Conservation (phyloP, 2,888 invertebrate species). For the Drosophila flavopinicola region DNA sequence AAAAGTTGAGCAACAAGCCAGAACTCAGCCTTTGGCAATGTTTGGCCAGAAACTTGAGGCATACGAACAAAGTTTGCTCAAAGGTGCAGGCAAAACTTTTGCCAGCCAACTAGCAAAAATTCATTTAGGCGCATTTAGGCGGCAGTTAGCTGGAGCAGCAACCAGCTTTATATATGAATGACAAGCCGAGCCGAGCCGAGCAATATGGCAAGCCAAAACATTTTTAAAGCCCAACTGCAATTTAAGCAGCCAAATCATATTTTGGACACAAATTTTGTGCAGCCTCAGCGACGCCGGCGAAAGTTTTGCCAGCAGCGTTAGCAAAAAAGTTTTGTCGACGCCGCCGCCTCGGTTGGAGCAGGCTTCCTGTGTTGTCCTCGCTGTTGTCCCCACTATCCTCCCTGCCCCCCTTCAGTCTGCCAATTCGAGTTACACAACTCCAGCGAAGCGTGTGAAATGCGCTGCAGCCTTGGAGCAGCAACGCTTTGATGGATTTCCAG, state of each 20-base stretch:
- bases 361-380: constrained; percentile 47
- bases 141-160: constrained; percentile 36
- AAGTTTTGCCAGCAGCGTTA: constrained; percentile 68
- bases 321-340: constrained; percentile 60
- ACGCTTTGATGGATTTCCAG: constrained; percentile 66
- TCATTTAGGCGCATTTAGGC: constrained; percentile 78
- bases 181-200: constrained; percentile 7
- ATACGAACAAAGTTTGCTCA: constrained; percentile 56
- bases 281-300: constrained; percentile 64
- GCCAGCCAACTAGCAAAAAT: constrained; percentile 69
- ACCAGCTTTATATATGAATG: constrained; percentile 14
- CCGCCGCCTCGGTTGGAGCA: constrained; percentile 29
- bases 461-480: constrained; percentile 60
- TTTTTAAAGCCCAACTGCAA: constrained; percentile 60
- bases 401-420: constrained; percentile 49
- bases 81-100: constrained; percentile 73
- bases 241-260: constrained; percentile 69
- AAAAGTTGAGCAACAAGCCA: constrained; percentile 72
- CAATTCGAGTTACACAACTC: constrained; percentile 77
- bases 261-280: constrained; percentile 71
- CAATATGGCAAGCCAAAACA: constrained; percentile 42
- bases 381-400: constrained; percentile 21
- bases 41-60: constrained; percentile 63
- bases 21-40: constrained; percentile 50
- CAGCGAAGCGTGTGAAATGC: constrained; percentile 78